A percentile compares a stretch with the other conserved stretches of the same genome.
Evolutionary conservation across 2,113 vertebrate species (phyloP).

Genomic region (Crypturellus undulatus): DNA sequence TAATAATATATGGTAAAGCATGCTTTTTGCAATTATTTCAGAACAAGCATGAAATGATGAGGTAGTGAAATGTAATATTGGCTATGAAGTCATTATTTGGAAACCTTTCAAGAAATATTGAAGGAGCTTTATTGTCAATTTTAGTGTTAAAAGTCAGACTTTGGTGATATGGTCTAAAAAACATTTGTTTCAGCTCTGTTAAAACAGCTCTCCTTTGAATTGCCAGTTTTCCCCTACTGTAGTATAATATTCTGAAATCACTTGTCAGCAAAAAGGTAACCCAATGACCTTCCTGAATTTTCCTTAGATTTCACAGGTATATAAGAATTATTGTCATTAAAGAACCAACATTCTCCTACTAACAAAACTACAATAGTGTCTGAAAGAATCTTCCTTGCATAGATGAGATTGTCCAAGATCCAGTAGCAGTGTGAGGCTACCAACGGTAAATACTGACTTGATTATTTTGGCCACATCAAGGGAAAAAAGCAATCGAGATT

Average conservation of each 20-base stretch:
- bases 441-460: not conserved
- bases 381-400: not conserved
- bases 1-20: not conserved
- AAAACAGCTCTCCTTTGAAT: not conserved
- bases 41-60: conserved; percentile 27
- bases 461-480: not conserved
- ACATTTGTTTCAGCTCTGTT: not conserved
- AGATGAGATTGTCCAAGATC: not conserved
- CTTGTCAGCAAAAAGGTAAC: not conserved
- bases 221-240: not conserved
- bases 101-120: conserved; percentile 29
- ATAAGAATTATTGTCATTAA: not conserved
- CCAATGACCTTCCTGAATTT: not conserved
- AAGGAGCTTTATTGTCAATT: conserved; percentile 13
- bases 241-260: not conserved
- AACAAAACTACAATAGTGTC: not conserved
- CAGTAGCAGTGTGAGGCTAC: not conserved
- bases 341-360: not conserved
- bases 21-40: conserved; percentile 48
- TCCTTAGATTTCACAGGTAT: not conserved
- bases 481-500: not conserved
- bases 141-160: not conserved
- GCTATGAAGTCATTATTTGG: conserved; percentile 38
- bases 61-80: conserved; percentile 31
- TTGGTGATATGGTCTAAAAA: not conserved